Evolutionary conservation across 2,888 invertebrate species (phyloP).

Genomic region (Elegia similella): DNA sequence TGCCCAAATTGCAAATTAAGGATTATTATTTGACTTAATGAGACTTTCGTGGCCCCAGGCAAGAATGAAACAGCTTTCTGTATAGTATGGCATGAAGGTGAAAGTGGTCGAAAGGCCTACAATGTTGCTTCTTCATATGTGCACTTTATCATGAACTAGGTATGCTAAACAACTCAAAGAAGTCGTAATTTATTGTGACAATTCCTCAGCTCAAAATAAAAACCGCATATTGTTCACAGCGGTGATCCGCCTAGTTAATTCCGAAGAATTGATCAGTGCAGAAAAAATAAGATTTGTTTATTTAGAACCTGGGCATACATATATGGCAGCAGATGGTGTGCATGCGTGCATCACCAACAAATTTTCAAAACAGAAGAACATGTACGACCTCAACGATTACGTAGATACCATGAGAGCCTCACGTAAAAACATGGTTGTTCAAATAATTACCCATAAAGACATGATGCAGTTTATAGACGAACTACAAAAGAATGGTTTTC

Average conservation of each 20-base stretch:
- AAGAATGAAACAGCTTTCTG: constrained; percentile 20
- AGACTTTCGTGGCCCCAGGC: constrained; percentile 20
- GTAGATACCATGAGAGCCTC: neutral
- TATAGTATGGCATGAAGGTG: constrained; percentile 22
- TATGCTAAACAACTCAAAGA: constrained; percentile 15
- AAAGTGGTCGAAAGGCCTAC: constrained; percentile 21
- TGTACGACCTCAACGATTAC: constrained; percentile 15
- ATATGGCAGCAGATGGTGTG: too few species aligned
- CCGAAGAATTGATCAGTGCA: constrained; percentile 13
- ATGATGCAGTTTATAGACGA: neutral
- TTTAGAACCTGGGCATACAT: neutral
- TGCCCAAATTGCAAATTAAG: constrained; percentile 20
- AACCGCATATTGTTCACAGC: constrained; percentile 20
- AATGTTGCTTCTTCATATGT: constrained; percentile 22
- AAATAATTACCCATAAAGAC: neutral
- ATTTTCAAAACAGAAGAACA: constrained; percentile 17
- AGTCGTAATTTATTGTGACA: constrained; percentile 21
- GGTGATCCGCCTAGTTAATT: constrained; percentile 20
- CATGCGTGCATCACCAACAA: constrained; percentile 9
- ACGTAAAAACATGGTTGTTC: neutral
- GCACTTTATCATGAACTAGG: constrained; percentile 16
- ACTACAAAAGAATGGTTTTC: neutral
- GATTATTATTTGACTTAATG: constrained; percentile 22
- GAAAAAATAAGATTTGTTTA: constrained; percentile 7
- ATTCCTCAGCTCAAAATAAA: constrained; percentile 20